A percentile compares a stretch with the other conserved stretches of the same genome.
These are phyloP conservation scores for Setipinna tenuifilis DNA, from an alignment of 2,797 vertebrate genomes.

Conservation along the genomic window DNA sequence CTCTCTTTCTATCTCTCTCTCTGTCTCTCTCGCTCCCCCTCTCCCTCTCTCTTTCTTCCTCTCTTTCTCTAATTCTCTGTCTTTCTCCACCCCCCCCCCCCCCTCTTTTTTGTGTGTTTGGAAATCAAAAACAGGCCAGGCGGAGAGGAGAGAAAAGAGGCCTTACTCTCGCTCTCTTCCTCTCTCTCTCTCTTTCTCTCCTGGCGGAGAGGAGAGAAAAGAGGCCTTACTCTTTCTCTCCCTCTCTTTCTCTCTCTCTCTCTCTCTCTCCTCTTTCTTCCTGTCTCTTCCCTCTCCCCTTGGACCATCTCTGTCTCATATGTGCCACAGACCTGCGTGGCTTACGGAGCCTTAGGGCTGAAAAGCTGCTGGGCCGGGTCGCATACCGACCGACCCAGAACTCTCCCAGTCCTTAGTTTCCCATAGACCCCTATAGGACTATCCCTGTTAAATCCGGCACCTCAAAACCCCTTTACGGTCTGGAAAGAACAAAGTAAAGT, in stretches of 20 bases:
- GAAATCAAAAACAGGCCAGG: slow-evolving; percentile 15
- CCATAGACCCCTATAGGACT: not conserved
- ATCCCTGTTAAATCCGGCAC: no score
- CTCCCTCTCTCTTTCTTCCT: not conserved
- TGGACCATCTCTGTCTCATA: not conserved
- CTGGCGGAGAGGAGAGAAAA: not conserved
- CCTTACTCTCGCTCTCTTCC: not conserved
- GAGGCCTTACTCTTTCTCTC: not conserved
- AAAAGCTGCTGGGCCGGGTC: not conserved
- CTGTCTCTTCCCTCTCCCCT: not conserved
- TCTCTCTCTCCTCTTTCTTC: not conserved
- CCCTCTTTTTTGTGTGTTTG: not conserved
- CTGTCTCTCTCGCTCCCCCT: not conserved
- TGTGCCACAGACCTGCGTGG: not conserved
- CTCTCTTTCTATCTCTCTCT: not conserved
- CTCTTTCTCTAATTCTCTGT: not conserved
- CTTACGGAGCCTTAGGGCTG: not conserved
- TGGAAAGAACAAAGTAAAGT: not conserved
- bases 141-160: not conserved
- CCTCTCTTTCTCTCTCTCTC: not conserved
- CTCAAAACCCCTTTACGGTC: not conserved
- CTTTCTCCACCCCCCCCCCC: no score
- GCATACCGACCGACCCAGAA: not conserved
- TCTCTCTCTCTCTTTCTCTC: not conserved
- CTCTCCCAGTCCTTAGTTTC: not conserved